Evolutionary conservation across 2,888 invertebrate species (phyloP).

Genomic region (Melolontha melolontha): DNA sequence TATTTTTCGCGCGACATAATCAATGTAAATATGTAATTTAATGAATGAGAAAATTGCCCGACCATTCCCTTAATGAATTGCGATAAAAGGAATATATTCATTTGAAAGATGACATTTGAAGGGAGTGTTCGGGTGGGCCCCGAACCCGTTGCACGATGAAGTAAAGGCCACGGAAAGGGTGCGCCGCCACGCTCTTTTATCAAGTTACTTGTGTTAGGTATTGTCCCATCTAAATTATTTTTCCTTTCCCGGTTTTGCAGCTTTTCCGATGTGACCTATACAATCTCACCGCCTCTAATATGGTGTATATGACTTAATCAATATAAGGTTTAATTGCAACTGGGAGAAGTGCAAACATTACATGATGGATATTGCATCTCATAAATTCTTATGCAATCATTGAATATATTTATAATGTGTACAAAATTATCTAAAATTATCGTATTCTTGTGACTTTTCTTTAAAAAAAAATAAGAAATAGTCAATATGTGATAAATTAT

Average conservation of each 20-base stretch:
- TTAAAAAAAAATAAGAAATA: too few relatives aligned
- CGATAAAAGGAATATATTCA: slow-evolving; percentile 39
- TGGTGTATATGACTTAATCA: slow-evolving; percentile 21
- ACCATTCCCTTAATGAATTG: slow-evolving; percentile 34
- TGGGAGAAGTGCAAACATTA: slow-evolving; percentile 18
- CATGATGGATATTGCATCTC: neutral
- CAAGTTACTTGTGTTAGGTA: slow-evolving; percentile 22
- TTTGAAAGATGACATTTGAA: slow-evolving; percentile 43
- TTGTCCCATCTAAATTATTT: slow-evolving; percentile 23
- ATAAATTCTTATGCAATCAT: neutral
- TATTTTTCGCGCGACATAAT: slow-evolving; percentile 9
- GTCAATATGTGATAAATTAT: too few relatives aligned
- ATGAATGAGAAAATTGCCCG: slow-evolving; percentile 17
- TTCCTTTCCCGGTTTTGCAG: slow-evolving; percentile 9
- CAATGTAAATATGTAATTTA: slow-evolving; percentile 21
- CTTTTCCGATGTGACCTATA: slow-evolving; percentile 31
- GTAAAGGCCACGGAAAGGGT: slow-evolving; percentile 44
- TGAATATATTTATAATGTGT: too few relatives aligned
- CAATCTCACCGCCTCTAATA: slow-evolving; percentile 1
- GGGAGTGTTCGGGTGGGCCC: slow-evolving; percentile 42
- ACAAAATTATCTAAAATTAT: too few relatives aligned
- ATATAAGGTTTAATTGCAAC: slow-evolving; percentile 30
- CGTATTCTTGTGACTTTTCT: too few relatives aligned
- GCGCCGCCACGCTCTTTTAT: slow-evolving; percentile 28
- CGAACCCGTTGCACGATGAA: slow-evolving; percentile 24